Conservation (phyloP, 1,140 invertebrate species). For the Lordiphosa clarofinis region DNA sequence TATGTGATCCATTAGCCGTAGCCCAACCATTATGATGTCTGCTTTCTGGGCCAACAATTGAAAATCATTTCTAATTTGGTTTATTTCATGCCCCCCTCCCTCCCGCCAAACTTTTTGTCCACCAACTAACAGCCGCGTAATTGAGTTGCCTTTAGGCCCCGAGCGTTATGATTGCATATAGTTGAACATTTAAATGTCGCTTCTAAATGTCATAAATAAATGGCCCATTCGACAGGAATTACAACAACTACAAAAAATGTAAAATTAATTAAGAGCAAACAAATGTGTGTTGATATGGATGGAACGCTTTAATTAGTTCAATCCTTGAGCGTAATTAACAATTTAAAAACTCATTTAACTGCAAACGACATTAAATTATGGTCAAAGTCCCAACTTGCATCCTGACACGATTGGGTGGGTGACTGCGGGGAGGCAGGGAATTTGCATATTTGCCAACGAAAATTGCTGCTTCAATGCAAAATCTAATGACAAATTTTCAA, state of each 20-base stretch:
- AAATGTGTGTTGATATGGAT: slow-evolving; percentile 22
- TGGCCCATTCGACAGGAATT: slow-evolving; percentile 15
- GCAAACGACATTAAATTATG: slow-evolving; percentile 12
- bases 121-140: slow-evolving; percentile 3
- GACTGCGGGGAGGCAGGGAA: neutral
- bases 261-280: slow-evolving; percentile 31
- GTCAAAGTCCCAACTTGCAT: neutral
- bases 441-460: slow-evolving; percentile 7
- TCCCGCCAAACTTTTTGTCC: too few species aligned
- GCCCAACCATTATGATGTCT: slow-evolving; percentile 34
- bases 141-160: slow-evolving; percentile 37
- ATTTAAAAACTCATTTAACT: slow-evolving; percentile 31
- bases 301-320: slow-evolving; percentile 50
- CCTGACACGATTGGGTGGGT: slow-evolving; percentile 5
- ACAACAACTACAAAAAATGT: slow-evolving; percentile 28
- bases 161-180: slow-evolving; percentile 7
- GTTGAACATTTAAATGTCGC: slow-evolving; percentile 18
- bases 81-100: neutral
- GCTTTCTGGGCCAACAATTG: neutral
- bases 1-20: slow-evolving; percentile 11
- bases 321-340: slow-evolving; percentile 36
- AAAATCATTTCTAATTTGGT: slow-evolving; percentile 22
- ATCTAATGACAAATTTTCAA: slow-evolving; percentile 43
- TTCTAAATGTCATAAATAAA: slow-evolving; percentile 21
- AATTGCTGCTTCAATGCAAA: slow-evolving; percentile 42